Evolutionary conservation across 2,113 vertebrate genomes (phyloP).

Genomic region (Tetrao urogallus): DNA sequence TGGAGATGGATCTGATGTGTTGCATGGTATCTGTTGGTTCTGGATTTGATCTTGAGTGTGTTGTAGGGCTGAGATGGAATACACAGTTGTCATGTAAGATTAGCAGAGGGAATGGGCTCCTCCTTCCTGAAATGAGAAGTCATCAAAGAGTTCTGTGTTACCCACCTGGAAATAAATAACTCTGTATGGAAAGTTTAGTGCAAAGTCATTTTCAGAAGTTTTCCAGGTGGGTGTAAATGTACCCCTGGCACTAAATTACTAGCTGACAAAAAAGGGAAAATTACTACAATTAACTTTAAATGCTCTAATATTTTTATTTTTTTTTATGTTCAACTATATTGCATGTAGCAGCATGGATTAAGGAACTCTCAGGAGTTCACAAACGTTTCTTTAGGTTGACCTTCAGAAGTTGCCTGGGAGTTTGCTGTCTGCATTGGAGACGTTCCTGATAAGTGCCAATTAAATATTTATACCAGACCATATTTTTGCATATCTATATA

Average conservation of each 20-base stretch:
- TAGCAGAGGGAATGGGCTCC: not conserved
- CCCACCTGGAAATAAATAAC: not conserved
- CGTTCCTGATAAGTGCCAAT: not conserved
- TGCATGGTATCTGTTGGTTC: accelerated
- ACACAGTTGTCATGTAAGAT: not conserved
- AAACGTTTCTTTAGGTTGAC: not conserved
- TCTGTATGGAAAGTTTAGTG: not conserved
- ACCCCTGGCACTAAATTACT: not conserved
- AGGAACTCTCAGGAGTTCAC: not conserved
- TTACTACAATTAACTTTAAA: not conserved
- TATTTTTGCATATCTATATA: not conserved
- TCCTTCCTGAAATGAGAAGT: not conserved
- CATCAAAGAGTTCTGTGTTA: not conserved
- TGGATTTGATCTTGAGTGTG: not conserved
- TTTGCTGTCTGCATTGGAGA: not conserved
- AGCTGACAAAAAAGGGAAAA: not conserved
- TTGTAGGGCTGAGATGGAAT: not conserved
- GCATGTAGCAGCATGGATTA: not conserved
- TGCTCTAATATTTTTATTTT: not conserved
- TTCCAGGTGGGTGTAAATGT: not conserved
- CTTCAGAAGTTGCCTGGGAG: not conserved
- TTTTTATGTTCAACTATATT: not conserved
- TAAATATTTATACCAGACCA: slow-evolving; percentile 42
- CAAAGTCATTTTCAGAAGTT: not conserved
- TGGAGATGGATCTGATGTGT: not conserved